phyloP scores from a whole-genome alignment of 2,113 vertebrate genomes.

The Ancistrus triradiatus region DNA sequence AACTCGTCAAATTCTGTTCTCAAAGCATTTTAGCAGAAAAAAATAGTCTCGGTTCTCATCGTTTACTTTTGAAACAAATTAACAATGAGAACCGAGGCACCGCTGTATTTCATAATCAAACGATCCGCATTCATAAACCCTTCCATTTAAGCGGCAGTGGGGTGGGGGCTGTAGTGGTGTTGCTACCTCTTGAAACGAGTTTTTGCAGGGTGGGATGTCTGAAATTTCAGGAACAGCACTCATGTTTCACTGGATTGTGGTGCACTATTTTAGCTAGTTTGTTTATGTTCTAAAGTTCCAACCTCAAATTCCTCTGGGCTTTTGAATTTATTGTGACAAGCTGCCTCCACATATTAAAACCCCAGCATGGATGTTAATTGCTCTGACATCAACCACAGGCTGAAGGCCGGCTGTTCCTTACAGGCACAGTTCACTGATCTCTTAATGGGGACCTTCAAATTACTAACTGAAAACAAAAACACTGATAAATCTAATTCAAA shows the following conservation, averaged over 20 bases:
- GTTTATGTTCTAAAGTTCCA: slow-evolving; percentile 48
- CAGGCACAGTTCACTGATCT: not conserved
- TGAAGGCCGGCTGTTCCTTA: not conserved
- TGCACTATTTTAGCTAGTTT: slow-evolving; percentile 60
- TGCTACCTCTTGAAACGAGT: too few relatives aligned
- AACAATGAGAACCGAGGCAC: too few relatives aligned
- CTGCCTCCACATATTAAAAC: slow-evolving; percentile 62
- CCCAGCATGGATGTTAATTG: slow-evolving; percentile 56
- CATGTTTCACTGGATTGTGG: slow-evolving; percentile 35
- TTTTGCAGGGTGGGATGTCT: too few relatives aligned
- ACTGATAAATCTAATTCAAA: too few relatives aligned
- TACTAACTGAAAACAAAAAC: not conserved
- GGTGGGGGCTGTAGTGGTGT: too few relatives aligned
- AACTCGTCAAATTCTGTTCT: too few relatives aligned
- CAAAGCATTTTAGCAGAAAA: too few relatives aligned
- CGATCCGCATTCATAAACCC: too few relatives aligned
- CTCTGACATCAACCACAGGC: slow-evolving; percentile 47
- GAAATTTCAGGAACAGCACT: slow-evolving; percentile 19
- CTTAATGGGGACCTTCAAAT: not conserved
- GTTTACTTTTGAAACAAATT: too few relatives aligned
- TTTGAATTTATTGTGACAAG: slow-evolving; percentile 70
- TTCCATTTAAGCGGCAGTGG: too few relatives aligned
- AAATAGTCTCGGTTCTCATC: too few relatives aligned
- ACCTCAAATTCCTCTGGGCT: slow-evolving; percentile 49
- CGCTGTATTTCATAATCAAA: too few relatives aligned